phyloP scores from a whole-genome alignment of 2,888 invertebrate species.

The Pristionchus arcanus region DNA sequence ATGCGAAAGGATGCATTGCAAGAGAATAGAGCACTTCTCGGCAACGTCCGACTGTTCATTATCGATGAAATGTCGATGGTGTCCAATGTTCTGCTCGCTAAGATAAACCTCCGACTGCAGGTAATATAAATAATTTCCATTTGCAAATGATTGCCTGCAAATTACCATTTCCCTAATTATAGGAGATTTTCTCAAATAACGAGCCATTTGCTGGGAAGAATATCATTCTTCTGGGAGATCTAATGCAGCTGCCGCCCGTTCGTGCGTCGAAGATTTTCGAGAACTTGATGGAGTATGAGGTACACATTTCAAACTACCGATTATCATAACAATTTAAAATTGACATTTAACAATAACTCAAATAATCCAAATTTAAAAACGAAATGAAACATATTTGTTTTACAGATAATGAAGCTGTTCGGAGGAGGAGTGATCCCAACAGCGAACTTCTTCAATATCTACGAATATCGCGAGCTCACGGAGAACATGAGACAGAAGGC shows the following conservation, averaged over 20 bases:
- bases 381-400: neutral
- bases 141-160: no score
- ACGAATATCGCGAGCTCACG: constrained; percentile 9
- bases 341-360: no score
- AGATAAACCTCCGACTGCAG: constrained; percentile 55
- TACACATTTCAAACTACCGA: no score
- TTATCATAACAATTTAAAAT: no score
- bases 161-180: neutral
- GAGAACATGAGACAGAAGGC: constrained; percentile 50
- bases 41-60: constrained; percentile 56
- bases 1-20: neutral
- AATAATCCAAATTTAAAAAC: neutral
- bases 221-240: constrained; percentile 54
- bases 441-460: constrained; percentile 5
- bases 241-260: constrained; percentile 61
- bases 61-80: constrained; percentile 60
- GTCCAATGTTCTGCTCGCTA: constrained; percentile 51
- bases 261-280: constrained; percentile 7
- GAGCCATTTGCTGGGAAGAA: constrained; percentile 57
- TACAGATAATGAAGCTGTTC: constrained; percentile 14
- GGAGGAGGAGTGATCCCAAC: neutral
- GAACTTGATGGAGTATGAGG: neutral
- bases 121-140: no score
- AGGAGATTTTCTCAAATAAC: no score
- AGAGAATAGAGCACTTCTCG: neutral